These are phyloP conservation scores for Ischnus inquisitorius DNA, from an alignment of 2,888 invertebrate species.

Conservation along the genomic window DNA sequence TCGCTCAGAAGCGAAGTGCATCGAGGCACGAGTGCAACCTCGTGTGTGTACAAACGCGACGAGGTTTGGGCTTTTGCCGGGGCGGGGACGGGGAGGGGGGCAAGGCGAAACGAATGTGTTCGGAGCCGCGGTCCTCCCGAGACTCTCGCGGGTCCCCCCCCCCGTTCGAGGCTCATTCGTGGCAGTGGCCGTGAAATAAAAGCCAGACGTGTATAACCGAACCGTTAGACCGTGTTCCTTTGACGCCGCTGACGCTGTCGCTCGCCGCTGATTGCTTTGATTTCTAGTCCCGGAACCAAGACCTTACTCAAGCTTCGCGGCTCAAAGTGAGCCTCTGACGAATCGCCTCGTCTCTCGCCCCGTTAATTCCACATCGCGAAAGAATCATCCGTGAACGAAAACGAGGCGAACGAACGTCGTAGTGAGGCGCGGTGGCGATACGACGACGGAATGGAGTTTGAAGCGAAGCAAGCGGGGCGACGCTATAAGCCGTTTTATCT, in stretches of 20 bases:
- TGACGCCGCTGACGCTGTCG: slow-evolving; percentile 46
- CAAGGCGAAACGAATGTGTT: slow-evolving; percentile 52
- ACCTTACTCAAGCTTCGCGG: slow-evolving; percentile 77
- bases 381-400: not conserved
- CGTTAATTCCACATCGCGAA: slow-evolving; percentile 9
- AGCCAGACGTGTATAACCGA: slow-evolving; percentile 73
- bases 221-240: slow-evolving; percentile 78
- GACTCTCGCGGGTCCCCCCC: slow-evolving; percentile 33
- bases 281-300: slow-evolving; percentile 45
- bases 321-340: slow-evolving; percentile 6
- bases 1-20: slow-evolving; percentile 17
- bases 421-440: not conserved
- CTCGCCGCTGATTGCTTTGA: slow-evolving; percentile 2
- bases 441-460: slow-evolving; percentile 13
- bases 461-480: slow-evolving; percentile 21
- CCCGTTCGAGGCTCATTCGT: slow-evolving; percentile 46
- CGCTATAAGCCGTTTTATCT: slow-evolving; percentile 72
- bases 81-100: not conserved
- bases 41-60: not conserved
- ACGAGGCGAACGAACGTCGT: not conserved
- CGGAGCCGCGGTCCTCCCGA: slow-evolving; percentile 34
- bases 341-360: not conserved
- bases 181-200: slow-evolving; percentile 77
- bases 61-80: slow-evolving; percentile 17
- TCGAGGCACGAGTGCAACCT: not conserved